These are phyloP conservation scores for Sepiola atlantica DNA, from an alignment of 2,888 invertebrate species.

Conservation along the genomic window DNA sequence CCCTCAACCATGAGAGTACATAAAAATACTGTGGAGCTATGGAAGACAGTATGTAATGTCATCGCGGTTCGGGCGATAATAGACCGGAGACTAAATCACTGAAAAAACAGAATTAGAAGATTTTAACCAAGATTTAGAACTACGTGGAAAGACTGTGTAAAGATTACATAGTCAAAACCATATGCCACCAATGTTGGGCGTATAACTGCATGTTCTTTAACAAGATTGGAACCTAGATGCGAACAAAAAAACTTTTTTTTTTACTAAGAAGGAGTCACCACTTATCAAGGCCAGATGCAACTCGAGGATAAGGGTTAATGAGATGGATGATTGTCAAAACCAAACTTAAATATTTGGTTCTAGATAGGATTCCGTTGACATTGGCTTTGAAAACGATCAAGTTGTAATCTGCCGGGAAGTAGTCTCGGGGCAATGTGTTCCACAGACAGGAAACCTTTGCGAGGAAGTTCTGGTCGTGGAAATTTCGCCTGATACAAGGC, in stretches of 20 bases:
- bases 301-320: too few species aligned
- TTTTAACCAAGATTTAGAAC: neutral
- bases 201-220: neutral
- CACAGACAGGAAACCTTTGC: too few species aligned
- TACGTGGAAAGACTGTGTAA: neutral
- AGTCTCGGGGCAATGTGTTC: too few species aligned
- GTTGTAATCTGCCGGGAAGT: too few species aligned
- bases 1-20: neutral
- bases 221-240: neutral
- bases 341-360: too few species aligned
- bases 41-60: neutral
- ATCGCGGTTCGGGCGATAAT: neutral
- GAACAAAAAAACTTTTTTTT: neutral
- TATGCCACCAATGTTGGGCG: neutral
- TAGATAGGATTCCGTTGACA: too few species aligned
- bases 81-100: neutral
- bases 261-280: too few species aligned
- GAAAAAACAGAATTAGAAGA: neutral
- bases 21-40: neutral
- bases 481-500: too few species aligned
- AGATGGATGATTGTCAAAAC: too few species aligned
- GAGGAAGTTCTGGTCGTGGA: too few species aligned
- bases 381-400: too few species aligned
- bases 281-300: too few species aligned
- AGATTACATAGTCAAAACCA: neutral